Base-by-base conservation (phyloP, 64 coral and sea anemone species). In the Orbicella faveolata region DNA sequence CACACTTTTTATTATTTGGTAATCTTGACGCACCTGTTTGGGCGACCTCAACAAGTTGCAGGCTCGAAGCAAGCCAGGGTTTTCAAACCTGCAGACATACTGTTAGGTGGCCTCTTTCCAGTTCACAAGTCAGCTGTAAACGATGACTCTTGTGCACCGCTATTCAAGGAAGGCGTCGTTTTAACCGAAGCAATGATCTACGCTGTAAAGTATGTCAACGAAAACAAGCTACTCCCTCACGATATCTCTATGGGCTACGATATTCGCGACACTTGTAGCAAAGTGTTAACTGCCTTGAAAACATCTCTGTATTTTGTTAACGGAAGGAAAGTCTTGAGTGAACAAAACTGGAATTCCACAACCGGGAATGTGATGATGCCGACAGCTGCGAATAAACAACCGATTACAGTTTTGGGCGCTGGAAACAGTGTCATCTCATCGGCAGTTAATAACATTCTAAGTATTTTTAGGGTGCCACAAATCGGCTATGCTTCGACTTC, bases 401-500 rank as follows among this genome's bases (percentile, higher is more conserved):
- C 85, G 20, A 34, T 94, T 39, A 63, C 88, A 18, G 88, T 94
- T 2, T 52, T 94, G n/a, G 93, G 93, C 33, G 93, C 93, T n/a
- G 93, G 93, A 62, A 85, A 86, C 9, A 94, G 75, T 10, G 88
- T 87, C 30, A 78, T 94, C 44, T 87, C 88, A n/a, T 75, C 90
- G 3, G 88, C 93, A 36, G 83, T 94, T 0, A 94, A 94, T 61
- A 87, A 89, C 68, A 76, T 94, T 80, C 44, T 94, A 2, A 94
- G 88, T 37, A 83, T 89, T 39, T 90, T 94, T 79, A 26, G 77
- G 23, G 78, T 94, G 18, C 93, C 88, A 11, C 93, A 94, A 63
- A 80, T 94, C 16, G 93, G 93, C 35, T 94, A 90, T 75, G 93
- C 93, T 34, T 90, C 93, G 6, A 94, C 93, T n/a, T 94, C 93